Percentiles rank a stretch among this genome's conserved stretches.
Evolutionary conservation across 1,140 invertebrate species (phyloP).

Genomic region (Dufourea novaeangliae): DNA sequence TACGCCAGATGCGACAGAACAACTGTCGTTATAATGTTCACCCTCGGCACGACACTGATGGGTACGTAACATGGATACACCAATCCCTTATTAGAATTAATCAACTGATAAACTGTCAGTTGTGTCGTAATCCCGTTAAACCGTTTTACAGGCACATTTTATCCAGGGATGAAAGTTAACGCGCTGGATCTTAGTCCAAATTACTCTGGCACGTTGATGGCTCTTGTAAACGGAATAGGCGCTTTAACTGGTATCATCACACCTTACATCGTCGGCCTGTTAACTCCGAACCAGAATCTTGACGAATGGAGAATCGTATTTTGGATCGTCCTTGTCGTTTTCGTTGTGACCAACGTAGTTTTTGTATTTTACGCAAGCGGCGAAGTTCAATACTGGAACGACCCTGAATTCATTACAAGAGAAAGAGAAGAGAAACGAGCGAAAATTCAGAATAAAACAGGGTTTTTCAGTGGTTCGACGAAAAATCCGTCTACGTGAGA

Average conservation of each 20-base stretch:
- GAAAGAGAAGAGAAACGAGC: slow-evolving; percentile 45
- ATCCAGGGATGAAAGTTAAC: slow-evolving; percentile 87
- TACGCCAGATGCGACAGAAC: slow-evolving; percentile 84
- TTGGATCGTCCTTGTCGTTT: slow-evolving; percentile 89
- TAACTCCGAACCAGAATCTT: slow-evolving; percentile 83
- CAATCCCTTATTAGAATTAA: no score
- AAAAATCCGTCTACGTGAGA: no score
- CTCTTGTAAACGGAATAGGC: slow-evolving; percentile 89
- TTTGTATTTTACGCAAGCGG: slow-evolving; percentile 88
- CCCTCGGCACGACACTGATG: slow-evolving; percentile 86
- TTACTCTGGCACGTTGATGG: slow-evolving; percentile 90
- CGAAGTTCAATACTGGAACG: slow-evolving; percentile 88
- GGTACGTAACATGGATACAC: slow-evolving; percentile 80
- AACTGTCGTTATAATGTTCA: slow-evolving; percentile 86
- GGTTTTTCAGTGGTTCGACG: no score
- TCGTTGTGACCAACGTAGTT: slow-evolving; percentile 87
- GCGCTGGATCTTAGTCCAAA: slow-evolving; percentile 90
- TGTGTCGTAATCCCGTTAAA: no score
- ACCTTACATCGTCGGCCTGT: slow-evolving; percentile 81
- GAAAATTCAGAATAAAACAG: slow-evolving; percentile 25
- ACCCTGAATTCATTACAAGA: slow-evolving; percentile 69
- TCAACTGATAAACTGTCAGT: no score
- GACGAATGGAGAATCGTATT: slow-evolving; percentile 91
- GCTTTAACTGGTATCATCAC: slow-evolving; percentile 88
- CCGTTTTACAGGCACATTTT: slow-evolving; percentile 80